Base-by-base conservation (phyloP, 2,113 vertebrate genomes). In the Rousettus leschenaultii region DNA sequence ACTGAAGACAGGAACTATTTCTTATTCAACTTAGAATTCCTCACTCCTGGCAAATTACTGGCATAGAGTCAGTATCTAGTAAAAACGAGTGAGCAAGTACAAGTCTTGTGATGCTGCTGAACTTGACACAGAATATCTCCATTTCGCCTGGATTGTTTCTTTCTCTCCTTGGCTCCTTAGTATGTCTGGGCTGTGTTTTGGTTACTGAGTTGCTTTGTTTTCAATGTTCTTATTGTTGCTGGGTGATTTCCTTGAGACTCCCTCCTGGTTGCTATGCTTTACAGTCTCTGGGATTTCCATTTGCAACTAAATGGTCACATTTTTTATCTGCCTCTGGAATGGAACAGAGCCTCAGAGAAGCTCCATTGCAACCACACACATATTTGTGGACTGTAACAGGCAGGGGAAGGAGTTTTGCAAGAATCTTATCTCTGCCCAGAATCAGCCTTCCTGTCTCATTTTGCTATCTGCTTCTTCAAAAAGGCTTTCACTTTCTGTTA, bases 131-230 rank as follows among this genome's bases (percentile, higher is more conserved):
- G 63, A 82, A 7, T 10, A 28, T 77, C 12, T 74, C 51, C 51
- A 4, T 55, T 91, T 45, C 33, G n/a, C 73, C n/a, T 6, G 2
- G 30, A 53, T 18, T 14, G n/a, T 33, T 83, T 85, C 51, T 88
- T 65, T 80, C 95, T 90, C 82, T 80, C 57, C 61, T 82, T 53
- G 68, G 59, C 43, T 95, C 53, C 26, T n/a, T 33, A 26, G 57
- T 22, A 66, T 73, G 45, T 89, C 89, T 90, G 22, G 26, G 74
- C 71, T 95, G 22, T 93, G 91, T 95, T 96, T 95, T 90, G 91
- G 74, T 95, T 92, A 93, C 92, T 45, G 28, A 0, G n/a, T 94
- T 83, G 75, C 90, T 96, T 89, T 95, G 94, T 97, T 96, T 95
- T 95, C 73, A 77, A 70, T 18, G 79, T 94, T 73, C 77, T 93